Evolutionary conservation across 2,888 invertebrate species (phyloP).

Genomic region (Cyclophora albipunctata): DNA sequence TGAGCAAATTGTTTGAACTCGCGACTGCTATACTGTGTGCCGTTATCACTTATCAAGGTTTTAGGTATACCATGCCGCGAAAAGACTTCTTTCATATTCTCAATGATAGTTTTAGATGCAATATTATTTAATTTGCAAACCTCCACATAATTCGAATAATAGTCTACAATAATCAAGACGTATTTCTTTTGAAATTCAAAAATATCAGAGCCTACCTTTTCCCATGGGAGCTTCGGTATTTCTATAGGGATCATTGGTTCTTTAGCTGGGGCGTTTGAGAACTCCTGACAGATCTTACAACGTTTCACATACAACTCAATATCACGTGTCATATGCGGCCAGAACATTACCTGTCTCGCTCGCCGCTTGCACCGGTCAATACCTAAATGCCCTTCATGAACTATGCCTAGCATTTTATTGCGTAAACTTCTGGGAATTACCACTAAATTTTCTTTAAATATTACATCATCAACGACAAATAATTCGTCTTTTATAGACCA

Average conservation of each 20-base stretch:
- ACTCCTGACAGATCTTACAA: slow-evolving; percentile 14
- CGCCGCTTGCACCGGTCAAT: slow-evolving; percentile 24
- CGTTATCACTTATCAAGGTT: slow-evolving; percentile 11
- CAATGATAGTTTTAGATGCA: slow-evolving; percentile 4
- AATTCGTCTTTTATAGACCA: slow-evolving; percentile 14
- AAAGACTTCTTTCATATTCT: slow-evolving; percentile 5
- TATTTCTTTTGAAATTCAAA: slow-evolving; percentile 13
- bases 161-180: slow-evolving; percentile 15
- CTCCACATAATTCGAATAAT: slow-evolving; percentile 15
- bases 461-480: slow-evolving; percentile 14
- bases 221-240: slow-evolving; percentile 13
- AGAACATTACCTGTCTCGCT: slow-evolving; percentile 26
- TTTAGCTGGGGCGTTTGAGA: slow-evolving; percentile 8
- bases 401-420: slow-evolving; percentile 15
- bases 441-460: slow-evolving; percentile 20
- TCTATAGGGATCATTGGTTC: slow-evolving; percentile 13
- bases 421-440: slow-evolving; percentile 15
- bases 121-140: slow-evolving; percentile 1
- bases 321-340: slow-evolving; percentile 22
- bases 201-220: slow-evolving; percentile 13
- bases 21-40: slow-evolving; percentile 1
- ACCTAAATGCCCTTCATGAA: slow-evolving; percentile 28
- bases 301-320: slow-evolving; percentile 18
- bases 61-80: slow-evolving; percentile 12
- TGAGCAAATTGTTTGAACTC: slow-evolving; percentile 2